Percentiles rank a stretch among this genome's conserved stretches.
Evolutionary conservation across 2,888 invertebrate genomes (phyloP).

Genomic region (Xestia sexstrigata): DNA sequence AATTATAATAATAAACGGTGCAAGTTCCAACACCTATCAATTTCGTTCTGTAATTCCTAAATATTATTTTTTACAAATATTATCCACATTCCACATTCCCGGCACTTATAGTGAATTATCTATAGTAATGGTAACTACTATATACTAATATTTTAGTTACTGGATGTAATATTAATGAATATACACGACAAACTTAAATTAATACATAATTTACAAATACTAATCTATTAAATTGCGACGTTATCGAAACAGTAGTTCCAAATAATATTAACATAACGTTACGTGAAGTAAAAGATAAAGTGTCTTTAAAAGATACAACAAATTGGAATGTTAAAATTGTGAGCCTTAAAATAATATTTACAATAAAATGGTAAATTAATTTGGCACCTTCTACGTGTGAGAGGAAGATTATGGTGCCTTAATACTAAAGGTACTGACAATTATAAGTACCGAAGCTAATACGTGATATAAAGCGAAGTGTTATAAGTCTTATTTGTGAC

Average conservation of each 20-base stretch:
- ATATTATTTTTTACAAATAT: slow-evolving; percentile 60
- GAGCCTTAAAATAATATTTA: slow-evolving; percentile 70
- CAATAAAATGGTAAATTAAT: slow-evolving; percentile 64
- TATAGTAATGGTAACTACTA: slow-evolving; percentile 77
- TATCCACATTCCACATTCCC: slow-evolving; percentile 88
- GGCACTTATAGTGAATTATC: slow-evolving; percentile 78
- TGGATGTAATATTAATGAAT: slow-evolving; percentile 55
- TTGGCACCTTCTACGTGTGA: slow-evolving; percentile 70
- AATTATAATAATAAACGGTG: slow-evolving; percentile 33
- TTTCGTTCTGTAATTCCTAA: slow-evolving; percentile 46
- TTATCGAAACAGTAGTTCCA: slow-evolving; percentile 12
- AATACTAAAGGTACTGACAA: slow-evolving; percentile 62
- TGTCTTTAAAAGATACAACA: slow-evolving; percentile 48
- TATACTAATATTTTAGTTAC: slow-evolving; percentile 63
- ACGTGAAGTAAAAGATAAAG: slow-evolving; percentile 24
- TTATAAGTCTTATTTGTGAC: slow-evolving; percentile 70
- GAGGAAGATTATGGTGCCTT: slow-evolving; percentile 68
- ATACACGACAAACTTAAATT: slow-evolving; percentile 50
- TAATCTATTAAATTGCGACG: slow-evolving; percentile 21
- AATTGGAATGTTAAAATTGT: slow-evolving; percentile 69
- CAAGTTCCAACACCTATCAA: slow-evolving; percentile 50
- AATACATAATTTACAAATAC: slow-evolving; percentile 50
- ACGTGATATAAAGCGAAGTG: slow-evolving; percentile 66
- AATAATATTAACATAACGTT: slow-evolving; percentile 17
- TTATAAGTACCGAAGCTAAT: slow-evolving; percentile 65